A percentile compares a stretch with the other conserved stretches of the same genome.
phyloP scores from a whole-genome alignment of 2,113 vertebrate species.

The Corydoras sp. region DNA sequence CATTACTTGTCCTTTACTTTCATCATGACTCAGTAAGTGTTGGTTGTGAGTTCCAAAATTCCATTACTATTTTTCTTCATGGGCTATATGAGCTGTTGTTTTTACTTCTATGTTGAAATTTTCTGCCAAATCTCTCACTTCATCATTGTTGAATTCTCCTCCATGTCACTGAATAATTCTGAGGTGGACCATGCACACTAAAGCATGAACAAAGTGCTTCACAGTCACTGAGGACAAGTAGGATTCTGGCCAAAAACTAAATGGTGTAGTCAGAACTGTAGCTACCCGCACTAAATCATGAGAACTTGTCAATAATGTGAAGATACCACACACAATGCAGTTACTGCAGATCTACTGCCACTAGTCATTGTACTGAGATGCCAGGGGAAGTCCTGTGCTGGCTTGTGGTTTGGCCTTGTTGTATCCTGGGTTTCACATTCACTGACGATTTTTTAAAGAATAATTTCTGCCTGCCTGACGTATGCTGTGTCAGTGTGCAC shows the following conservation, averaged over 20 bases:
- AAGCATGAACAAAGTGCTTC: conserved; percentile 24
- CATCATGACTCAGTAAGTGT: too few relatives aligned
- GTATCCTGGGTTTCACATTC: conserved; percentile 37
- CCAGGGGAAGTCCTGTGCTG: conserved; percentile 10
- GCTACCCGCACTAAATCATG: conserved; percentile 16
- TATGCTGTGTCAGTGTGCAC: too few relatives aligned
- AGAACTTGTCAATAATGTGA: conserved; percentile 36
- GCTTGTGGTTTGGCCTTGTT: too few relatives aligned
- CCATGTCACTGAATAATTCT: background rate
- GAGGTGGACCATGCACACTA: conserved; percentile 22
- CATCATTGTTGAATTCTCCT: conserved; percentile 3
- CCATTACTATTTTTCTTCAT: too few relatives aligned
- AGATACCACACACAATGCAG: conserved; percentile 24
- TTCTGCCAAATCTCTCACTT: conserved; percentile 31
- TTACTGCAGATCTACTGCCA: conserved; percentile 35
- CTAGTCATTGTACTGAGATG: conserved; percentile 35
- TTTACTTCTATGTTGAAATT: too few relatives aligned
- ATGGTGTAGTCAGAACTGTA: background rate
- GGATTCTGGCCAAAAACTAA: too few relatives aligned
- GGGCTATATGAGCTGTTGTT: too few relatives aligned
- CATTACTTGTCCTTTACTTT: too few relatives aligned
- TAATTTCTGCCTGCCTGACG: too few relatives aligned
- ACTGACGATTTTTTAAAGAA: background rate
- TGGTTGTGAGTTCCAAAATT: conserved; percentile 34
- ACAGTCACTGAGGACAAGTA: conserved; percentile 6